Conservation (phyloP, 2,113 vertebrate species). For the Caretta caretta region DNA sequence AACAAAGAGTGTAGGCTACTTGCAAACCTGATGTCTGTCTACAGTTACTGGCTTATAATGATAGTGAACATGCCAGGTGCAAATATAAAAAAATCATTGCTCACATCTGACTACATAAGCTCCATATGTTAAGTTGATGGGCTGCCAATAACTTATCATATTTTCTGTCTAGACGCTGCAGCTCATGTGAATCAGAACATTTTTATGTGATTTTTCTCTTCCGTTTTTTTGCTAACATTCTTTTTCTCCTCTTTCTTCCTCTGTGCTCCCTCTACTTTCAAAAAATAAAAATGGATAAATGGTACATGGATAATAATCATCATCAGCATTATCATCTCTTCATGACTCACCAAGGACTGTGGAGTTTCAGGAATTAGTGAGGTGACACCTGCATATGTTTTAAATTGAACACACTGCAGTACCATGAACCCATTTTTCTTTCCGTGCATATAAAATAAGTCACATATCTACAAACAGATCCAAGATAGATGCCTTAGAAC, state of each 20-base stretch:
- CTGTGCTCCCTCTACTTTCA: neutral
- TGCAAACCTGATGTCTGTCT: slow-evolving; percentile 10
- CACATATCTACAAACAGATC: neutral
- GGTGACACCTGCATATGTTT: neutral
- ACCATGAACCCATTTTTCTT: neutral
- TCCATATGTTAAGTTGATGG: slow-evolving; percentile 16
- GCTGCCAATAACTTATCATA: slow-evolving; percentile 44
- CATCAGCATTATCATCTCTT: neutral
- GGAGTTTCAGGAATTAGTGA: neutral
- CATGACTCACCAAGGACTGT: neutral
- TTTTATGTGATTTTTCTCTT: slow-evolving; percentile 9
- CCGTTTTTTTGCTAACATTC: neutral
- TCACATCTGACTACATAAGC: slow-evolving; percentile 5
- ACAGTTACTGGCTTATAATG: slow-evolving; percentile 7
- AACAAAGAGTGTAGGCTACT: slow-evolving; percentile 29
- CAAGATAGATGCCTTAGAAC: neutral
- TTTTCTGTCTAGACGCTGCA: slow-evolving; percentile 58
- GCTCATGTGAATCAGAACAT: slow-evolving; percentile 6
- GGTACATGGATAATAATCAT: neutral
- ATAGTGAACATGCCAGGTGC: slow-evolving; percentile 4
- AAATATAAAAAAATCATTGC: slow-evolving; percentile 33
- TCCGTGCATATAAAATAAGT: neutral
- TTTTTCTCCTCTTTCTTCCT: slow-evolving; percentile 3
- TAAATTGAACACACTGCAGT: neutral
- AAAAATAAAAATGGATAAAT: slow-evolving; percentile 26